A percentile compares a stretch with the other conserved stretches of the same genome.
Evolutionary conservation across 2,797 vertebrate species (phyloP).

Genomic region (Atherinosoma microstoma): DNA sequence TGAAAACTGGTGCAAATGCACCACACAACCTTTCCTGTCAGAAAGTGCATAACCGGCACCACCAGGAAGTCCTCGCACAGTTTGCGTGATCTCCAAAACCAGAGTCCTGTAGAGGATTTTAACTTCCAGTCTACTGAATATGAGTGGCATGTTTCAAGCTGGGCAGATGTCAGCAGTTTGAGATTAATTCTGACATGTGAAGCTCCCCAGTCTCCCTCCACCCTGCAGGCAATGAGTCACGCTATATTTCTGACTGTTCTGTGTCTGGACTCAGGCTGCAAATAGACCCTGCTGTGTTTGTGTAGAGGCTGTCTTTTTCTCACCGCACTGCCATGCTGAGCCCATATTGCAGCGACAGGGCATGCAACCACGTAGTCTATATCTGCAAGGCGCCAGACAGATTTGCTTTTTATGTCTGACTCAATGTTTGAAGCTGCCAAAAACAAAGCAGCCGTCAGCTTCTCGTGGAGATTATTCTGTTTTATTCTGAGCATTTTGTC

Average conservation of each 20-base stretch:
- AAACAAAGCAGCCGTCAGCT: not conserved
- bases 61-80: not conserved
- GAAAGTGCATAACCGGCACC: not conserved
- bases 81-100: not conserved
- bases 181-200: not conserved
- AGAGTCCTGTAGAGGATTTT: not conserved
- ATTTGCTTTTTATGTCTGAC: constrained; percentile 11
- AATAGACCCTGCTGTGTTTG: constrained; percentile 48
- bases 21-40: not conserved
- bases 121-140: not conserved
- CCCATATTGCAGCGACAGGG: not conserved
- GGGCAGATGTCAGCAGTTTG: not conserved
- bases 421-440: constrained; percentile 1
- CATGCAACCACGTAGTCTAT: constrained; percentile 1
- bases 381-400: constrained; percentile 16
- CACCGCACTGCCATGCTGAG: not conserved
- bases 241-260: constrained; percentile 39
- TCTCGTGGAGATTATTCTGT: constrained; percentile 15
- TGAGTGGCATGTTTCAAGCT: not conserved
- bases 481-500: not conserved
- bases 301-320: constrained; percentile 23
- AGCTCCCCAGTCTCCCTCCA: not conserved
- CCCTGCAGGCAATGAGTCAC: constrained; percentile 31
- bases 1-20: not conserved
- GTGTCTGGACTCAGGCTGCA: constrained; percentile 40